Base-by-base conservation (phyloP, 2,113 vertebrate genomes). In the Machaerirhynchus nigripectus region DNA sequence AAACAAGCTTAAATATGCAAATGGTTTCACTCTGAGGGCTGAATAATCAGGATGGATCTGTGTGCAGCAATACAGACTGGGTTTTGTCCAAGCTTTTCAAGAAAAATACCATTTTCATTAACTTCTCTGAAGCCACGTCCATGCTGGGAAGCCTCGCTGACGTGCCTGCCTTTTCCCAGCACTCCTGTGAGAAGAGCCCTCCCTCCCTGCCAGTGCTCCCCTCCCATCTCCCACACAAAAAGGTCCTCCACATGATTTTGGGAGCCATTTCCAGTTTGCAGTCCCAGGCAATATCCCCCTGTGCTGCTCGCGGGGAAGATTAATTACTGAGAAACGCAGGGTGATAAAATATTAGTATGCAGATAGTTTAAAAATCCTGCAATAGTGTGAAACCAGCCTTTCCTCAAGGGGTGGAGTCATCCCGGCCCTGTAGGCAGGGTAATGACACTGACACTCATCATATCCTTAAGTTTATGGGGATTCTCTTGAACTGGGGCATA, bases 291-390 rank as follows among this genome's bases (percentile, higher is more conserved):
- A n/a, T 39, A 35, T 18, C 33, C 30, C 31, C 33, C 23, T 19
- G 20, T 11, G 46, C 10, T 60, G 39, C 40, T 77, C 16, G 2
- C 1, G n/a, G 55, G 35, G 13, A 84, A 57, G 35, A 60, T 11
- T 4, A 6, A 46, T n/a, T 23, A 15, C 17, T 7, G 23, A 47
- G 55, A 74, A 75, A 30, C 0, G 0, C 17, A 10, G 0, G 3
- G 18, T 13, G 42, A 33, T 49, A 40, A 75, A 67, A 27, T 10
- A 20, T 16, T 4, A 40, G 53, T 6, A 9, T 8, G 24, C 39
- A 44, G 26, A 23, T 4, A 7, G 13, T 12, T 20, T n/a, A 42
- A 70, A 77, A 84, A 56, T 33, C 13, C 40, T 47, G 47, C 27
- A 52, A 5, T 17, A 20, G 35, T 33, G 15, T 63, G 61, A 61